A percentile compares a stretch with the other conserved stretches of the same genome.
Conservation (phyloP, 2,113 vertebrate species). For the Salvelinus fontinalis region DNA sequence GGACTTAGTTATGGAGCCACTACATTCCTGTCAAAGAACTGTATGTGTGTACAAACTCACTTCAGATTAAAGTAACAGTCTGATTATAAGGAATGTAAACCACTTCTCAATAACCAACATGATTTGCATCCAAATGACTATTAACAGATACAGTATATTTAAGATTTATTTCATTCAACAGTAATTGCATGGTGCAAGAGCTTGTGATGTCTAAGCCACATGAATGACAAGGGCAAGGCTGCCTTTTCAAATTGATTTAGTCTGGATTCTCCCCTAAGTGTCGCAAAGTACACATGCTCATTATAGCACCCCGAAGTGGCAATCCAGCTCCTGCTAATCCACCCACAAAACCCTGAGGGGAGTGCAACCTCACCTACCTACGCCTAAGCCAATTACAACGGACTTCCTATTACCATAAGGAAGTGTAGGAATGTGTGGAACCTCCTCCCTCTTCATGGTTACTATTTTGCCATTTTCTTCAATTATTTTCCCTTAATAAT, state of each 20-base stretch:
- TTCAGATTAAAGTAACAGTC: constrained; percentile 20
- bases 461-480: too few species aligned
- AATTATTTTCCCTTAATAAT: too few species aligned
- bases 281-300: constrained; percentile 23
- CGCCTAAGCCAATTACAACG: constrained; percentile 44
- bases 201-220: neutral
- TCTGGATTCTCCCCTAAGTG: constrained; percentile 10
- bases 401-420: constrained; percentile 10
- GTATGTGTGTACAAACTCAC: constrained; percentile 14
- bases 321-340: constrained; percentile 37
- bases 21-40: constrained; percentile 33
- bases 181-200: neutral
- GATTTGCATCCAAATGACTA: neutral
- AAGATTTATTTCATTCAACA: neutral
- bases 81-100: too few species aligned
- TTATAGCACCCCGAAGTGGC: constrained; percentile 6
- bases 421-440: neutral
- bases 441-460: too few species aligned
- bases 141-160: neutral
- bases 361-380: constrained; percentile 37
- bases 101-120: too few species aligned
- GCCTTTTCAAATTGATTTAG: constrained; percentile 12
- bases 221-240: neutral
- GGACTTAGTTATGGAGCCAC: constrained; percentile 27
- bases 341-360: constrained; percentile 23